Evolutionary conservation across 2,888 invertebrate genomes (phyloP).

Genomic region (Drymonia ruficornis): DNA sequence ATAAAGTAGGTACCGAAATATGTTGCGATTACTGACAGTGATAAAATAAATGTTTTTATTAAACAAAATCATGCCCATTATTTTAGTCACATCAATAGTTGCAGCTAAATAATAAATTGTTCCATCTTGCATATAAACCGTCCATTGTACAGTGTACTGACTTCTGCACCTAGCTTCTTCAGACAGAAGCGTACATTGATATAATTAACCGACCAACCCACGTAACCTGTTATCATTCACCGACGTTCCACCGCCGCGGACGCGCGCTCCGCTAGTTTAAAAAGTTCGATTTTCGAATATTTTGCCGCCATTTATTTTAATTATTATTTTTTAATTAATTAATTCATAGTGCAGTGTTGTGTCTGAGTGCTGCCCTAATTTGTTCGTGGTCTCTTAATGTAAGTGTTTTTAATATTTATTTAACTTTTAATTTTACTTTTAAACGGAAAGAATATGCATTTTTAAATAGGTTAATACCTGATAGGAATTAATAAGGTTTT

Average conservation of each 20-base stretch:
- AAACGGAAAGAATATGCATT: too few relatives aligned
- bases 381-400: constrained; percentile 23
- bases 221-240: constrained; percentile 62
- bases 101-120: too few relatives aligned
- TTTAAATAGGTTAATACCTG: too few relatives aligned
- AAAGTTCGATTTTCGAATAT: constrained; percentile 35
- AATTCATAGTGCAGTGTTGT: constrained; percentile 23
- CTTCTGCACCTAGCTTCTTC: constrained; percentile 38
- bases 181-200: constrained; percentile 31
- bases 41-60: too few relatives aligned
- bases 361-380: constrained; percentile 24
- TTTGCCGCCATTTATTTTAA: constrained; percentile 25
- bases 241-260: constrained; percentile 47
- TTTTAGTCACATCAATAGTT: too few relatives aligned
- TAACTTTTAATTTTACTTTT: too few relatives aligned
- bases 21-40: too few relatives aligned
- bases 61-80: too few relatives aligned
- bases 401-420: constrained; percentile 16
- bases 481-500: too few relatives aligned
- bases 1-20: too few relatives aligned
- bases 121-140: background rate
- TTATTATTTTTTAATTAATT: constrained; percentile 5
- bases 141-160: constrained; percentile 31
- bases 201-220: constrained; percentile 45
- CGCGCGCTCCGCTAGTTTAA: constrained; percentile 48